Evolutionary conservation across 2,797 vertebrate genomes (phyloP).

Genomic region (Gobio occitaniae): DNA sequence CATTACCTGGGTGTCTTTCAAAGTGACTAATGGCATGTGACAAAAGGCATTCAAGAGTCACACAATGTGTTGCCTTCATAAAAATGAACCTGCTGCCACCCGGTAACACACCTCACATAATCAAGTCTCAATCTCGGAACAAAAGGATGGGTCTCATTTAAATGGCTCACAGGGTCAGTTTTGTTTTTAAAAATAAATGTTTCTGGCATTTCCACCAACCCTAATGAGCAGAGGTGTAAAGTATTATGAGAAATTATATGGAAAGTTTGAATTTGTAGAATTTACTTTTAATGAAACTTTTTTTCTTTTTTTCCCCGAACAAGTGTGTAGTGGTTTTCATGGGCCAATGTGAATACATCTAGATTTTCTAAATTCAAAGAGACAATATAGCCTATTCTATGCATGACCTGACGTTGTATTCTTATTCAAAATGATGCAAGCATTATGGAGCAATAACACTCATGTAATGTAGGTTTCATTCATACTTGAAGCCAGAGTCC

Average conservation of each 20-base stretch:
- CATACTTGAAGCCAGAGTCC: too few relatives aligned
- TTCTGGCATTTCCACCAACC: conserved; percentile 11
- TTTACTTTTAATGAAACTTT: background rate
- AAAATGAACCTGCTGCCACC: conserved; percentile 75
- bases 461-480: too few relatives aligned
- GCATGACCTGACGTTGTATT: too few relatives aligned
- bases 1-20: conserved; percentile 87
- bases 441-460: too few relatives aligned
- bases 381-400: too few relatives aligned
- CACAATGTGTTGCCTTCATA: conserved; percentile 78
- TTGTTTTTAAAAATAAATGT: conserved; percentile 11
- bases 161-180: conserved; percentile 18
- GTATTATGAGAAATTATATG: background rate
- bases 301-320: background rate
- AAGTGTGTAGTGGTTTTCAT: background rate
- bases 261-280: background rate
- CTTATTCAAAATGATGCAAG: too few relatives aligned
- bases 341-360: background rate
- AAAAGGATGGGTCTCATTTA: conserved; percentile 46
- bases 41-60: conserved; percentile 88
- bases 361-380: background rate
- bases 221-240: conserved; percentile 28
- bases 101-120: conserved; percentile 66
- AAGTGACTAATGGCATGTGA: conserved; percentile 90
- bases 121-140: conserved; percentile 32